These are phyloP conservation scores for Danaus plexippus DNA, from an alignment of 1,140 invertebrate species.

Conservation along the genomic window DNA sequence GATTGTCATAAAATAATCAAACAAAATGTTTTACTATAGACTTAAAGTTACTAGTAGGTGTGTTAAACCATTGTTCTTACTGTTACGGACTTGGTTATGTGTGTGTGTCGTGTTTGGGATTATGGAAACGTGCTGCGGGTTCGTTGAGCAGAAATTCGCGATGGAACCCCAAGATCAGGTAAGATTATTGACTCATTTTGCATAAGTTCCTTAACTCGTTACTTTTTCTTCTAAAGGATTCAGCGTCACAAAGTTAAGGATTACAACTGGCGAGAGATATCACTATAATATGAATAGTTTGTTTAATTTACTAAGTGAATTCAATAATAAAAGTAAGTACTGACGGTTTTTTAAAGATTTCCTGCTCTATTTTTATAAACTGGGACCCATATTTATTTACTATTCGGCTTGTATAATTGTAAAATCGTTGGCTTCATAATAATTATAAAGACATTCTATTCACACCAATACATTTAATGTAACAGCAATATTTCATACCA, in stretches of 20 bases:
- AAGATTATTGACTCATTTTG: conserved; percentile 10
- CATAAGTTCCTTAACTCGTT: not conserved
- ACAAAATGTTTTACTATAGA: conserved; percentile 44
- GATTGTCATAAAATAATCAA: conserved; percentile 13
- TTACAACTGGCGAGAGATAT: no score
- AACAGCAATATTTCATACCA: no score
- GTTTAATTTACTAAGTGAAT: no score
- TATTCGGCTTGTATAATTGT: no score
- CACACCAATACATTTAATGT: no score
- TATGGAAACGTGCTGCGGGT: conserved; percentile 41
- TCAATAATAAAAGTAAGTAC: no score
- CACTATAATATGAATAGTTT: not conserved
- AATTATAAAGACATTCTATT: no score
- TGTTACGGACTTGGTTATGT: conserved; percentile 50
- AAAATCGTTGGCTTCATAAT: no score
- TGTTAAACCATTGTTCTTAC: conserved; percentile 48
- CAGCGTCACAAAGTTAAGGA: not conserved
- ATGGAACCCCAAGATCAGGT: conserved; percentile 77
- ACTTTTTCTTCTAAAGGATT: conserved; percentile 2
- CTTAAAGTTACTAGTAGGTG: conserved; percentile 46
- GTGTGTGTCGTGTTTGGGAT: conserved; percentile 32
- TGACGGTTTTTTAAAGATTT: no score
- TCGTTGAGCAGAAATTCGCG: conserved; percentile 75
- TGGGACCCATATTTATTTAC: no score
- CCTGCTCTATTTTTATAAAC: no score